Evolutionary conservation across 1,140 invertebrate species (phyloP).

Genomic region (Colletes latitarsis): DNA sequence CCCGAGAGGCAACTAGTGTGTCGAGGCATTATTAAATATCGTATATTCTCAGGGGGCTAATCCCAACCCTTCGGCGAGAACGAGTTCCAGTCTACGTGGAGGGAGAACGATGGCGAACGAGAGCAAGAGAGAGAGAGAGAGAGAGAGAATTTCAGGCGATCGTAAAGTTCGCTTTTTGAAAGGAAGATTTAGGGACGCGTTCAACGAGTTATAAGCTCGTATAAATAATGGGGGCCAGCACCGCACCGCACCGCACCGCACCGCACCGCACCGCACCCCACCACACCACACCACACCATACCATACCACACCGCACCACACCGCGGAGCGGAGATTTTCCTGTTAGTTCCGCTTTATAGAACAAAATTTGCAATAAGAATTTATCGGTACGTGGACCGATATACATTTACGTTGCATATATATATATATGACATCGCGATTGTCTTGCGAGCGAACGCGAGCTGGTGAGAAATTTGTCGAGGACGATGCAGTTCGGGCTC

Average conservation of each 20-base stretch:
- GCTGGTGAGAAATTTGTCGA: constrained; percentile 10
- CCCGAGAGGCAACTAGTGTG: constrained; percentile 53
- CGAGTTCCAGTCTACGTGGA: neutral
- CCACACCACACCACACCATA: no score
- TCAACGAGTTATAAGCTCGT: constrained; percentile 38
- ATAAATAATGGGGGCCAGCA: constrained; percentile 15
- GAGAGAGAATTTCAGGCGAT: constrained; percentile 18
- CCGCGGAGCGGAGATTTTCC: neutral
- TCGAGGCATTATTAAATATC: constrained; percentile 74
- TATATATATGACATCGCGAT: neutral
- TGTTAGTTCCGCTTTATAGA: neutral
- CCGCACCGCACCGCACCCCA: no score
- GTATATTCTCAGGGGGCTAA: constrained; percentile 64
- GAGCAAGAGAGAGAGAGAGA: neutral
- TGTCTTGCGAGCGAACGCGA: neutral
- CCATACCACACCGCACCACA: no score
- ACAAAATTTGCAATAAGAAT: constrained; percentile 29
- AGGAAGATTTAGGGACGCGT: constrained; percentile 32
- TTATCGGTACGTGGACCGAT: neutral
- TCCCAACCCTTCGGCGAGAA: constrained; percentile 19
- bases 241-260: no score
- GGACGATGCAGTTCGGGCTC: constrained; percentile 49
- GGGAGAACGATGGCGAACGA: no score
- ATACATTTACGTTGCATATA: neutral
- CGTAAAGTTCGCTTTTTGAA: constrained; percentile 36